Percentiles rank a stretch among this genome's conserved stretches.
These are phyloP conservation scores for Myotis findleyi DNA, from an alignment of 2,797 vertebrate genomes.

Conservation along the genomic window DNA sequence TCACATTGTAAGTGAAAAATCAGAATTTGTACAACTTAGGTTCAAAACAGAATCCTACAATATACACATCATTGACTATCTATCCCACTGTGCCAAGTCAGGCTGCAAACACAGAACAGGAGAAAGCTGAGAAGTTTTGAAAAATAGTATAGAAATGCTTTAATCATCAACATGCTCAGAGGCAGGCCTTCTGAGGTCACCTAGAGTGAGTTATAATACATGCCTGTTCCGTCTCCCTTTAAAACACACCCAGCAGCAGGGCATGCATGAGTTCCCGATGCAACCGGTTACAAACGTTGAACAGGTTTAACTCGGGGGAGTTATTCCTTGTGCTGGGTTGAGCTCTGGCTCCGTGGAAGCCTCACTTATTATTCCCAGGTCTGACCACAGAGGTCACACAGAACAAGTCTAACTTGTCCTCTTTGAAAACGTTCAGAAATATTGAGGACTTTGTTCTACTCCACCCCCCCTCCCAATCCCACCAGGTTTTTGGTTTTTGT, in stretches of 20 bases:
- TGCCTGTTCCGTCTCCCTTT: not conserved
- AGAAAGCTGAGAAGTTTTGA: not conserved
- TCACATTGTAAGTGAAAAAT: constrained; percentile 36
- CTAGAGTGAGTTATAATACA: not conserved
- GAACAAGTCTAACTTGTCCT: not conserved
- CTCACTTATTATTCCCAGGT: not conserved
- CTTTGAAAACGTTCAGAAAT: constrained; percentile 34
- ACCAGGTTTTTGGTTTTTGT: not conserved
- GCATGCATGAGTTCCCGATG: not conserved
- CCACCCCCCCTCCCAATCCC: not conserved
- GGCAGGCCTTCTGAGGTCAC: not conserved
- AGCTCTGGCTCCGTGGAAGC: not conserved
- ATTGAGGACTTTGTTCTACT: not conserved
- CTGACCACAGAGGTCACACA: not conserved
- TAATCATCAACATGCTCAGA: not conserved
- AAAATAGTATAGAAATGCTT: constrained; percentile 34
- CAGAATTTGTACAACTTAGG: not conserved
- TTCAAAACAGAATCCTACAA: constrained; percentile 46
- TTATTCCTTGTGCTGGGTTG: not conserved
- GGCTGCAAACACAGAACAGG: not conserved
- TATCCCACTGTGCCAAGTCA: not conserved
- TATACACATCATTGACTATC: not conserved
- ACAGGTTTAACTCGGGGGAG: not conserved
- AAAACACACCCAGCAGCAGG: not conserved
- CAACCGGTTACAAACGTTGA: not conserved